These are phyloP conservation scores for Epizoanthus illoricatus DNA, from an alignment of 92 coral and sea anemone genomes.

Conservation along the genomic window DNA sequence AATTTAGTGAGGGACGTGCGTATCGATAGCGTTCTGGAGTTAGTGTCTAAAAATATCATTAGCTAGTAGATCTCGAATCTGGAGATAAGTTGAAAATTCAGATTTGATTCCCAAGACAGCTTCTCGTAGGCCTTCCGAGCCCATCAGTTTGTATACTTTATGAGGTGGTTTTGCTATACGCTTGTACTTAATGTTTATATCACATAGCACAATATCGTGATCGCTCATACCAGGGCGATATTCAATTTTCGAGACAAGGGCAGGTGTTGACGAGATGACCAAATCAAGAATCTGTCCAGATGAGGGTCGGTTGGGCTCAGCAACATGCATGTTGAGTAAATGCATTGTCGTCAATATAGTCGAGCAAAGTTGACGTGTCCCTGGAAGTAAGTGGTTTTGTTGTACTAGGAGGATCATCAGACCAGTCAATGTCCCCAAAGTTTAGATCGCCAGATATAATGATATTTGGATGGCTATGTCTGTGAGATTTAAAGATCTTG, in stretches of 20 bases:
- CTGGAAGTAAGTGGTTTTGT: constrained; percentile 27
- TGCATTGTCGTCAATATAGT: constrained; percentile 14
- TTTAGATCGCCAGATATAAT: too few relatives aligned
- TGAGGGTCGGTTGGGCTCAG: constrained; percentile 6
- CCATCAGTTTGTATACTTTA: constrained; percentile 10
- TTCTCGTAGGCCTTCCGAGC: constrained; percentile 16
- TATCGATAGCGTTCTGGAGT: constrained; percentile 20
- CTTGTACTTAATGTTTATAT: constrained; percentile 19
- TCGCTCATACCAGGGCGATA: constrained; percentile 21
- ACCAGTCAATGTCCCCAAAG: constrained; percentile 14
- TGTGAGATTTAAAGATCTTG: constrained; percentile 29
- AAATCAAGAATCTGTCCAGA: constrained; percentile 16
- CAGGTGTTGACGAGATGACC: constrained; percentile 25
- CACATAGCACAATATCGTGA: constrained; percentile 1
- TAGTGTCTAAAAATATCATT: constrained; percentile 17
- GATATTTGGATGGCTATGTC: too few relatives aligned
- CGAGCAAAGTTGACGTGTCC: constrained; percentile 10
- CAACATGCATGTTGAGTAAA: constrained; percentile 17
- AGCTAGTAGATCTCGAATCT: constrained; percentile 33
- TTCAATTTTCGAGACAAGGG: constrained; percentile 19
- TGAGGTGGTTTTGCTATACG: constrained; percentile 10
- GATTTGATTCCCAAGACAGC: constrained; percentile 15
- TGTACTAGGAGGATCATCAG: constrained; percentile 27
- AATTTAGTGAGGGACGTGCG: constrained; percentile 15
- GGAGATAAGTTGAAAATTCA: constrained; percentile 25